These are phyloP conservation scores for Agrochola lychnidis DNA, from an alignment of 2,888 invertebrate genomes.

Conservation along the genomic window DNA sequence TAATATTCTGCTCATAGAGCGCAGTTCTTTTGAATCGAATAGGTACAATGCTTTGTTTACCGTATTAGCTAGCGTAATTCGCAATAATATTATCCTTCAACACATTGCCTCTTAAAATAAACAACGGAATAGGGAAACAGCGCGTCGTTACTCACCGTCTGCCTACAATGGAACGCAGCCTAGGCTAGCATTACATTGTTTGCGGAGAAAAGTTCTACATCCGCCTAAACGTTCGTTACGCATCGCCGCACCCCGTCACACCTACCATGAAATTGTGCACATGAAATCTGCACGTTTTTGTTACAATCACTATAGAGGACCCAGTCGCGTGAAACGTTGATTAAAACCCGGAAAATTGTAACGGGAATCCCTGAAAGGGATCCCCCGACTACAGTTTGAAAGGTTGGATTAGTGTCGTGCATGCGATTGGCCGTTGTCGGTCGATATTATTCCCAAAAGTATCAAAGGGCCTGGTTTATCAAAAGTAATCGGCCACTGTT, in stretches of 20 bases:
- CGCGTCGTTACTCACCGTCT: slow-evolving; percentile 19
- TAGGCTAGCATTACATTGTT: slow-evolving; percentile 46
- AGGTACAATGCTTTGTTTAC: slow-evolving; percentile 10
- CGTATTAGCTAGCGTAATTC: neutral
- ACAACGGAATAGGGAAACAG: slow-evolving; percentile 24
- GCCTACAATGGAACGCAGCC: slow-evolving; percentile 26
- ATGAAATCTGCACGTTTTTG: slow-evolving; percentile 55
- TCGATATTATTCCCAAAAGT: slow-evolving; percentile 27
- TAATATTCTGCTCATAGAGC: slow-evolving; percentile 1
- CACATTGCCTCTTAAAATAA: slow-evolving; percentile 25
- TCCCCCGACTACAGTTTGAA: slow-evolving; percentile 23
- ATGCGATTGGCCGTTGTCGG: slow-evolving; percentile 18
- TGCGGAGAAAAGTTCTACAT: slow-evolving; percentile 59
- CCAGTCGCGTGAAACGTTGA: slow-evolving; percentile 36
- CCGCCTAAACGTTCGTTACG: slow-evolving; percentile 56
- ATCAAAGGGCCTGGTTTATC: slow-evolving; percentile 13
- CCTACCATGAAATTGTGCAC: slow-evolving; percentile 61
- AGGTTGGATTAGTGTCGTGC: slow-evolving; percentile 31
- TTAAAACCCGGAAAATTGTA: slow-evolving; percentile 39
- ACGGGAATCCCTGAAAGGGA: slow-evolving; percentile 18
- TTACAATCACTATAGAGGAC: slow-evolving; percentile 17
- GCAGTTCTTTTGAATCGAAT: slow-evolving; percentile 11
- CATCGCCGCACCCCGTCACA: slow-evolving; percentile 52
- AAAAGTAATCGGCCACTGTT: slow-evolving; percentile 28
- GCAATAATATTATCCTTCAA: slow-evolving; percentile 20